Evolutionary conservation across 2,113 vertebrate genomes (phyloP).

Genomic region (Amphiprion ocellaris): DNA sequence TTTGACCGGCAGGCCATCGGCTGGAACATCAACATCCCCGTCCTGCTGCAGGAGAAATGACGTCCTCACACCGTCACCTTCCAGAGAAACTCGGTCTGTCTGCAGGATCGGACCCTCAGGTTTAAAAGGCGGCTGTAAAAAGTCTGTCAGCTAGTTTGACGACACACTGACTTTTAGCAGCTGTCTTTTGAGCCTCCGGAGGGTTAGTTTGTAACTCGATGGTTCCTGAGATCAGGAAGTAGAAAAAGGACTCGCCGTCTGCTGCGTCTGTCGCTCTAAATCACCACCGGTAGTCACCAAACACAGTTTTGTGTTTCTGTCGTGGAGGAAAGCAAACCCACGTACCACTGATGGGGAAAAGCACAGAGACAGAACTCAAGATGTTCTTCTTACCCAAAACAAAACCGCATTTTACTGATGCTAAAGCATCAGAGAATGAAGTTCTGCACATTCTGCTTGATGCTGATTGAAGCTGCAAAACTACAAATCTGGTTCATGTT

Average conservation of each 20-base stretch:
- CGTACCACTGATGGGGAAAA: slow-evolving; percentile 12
- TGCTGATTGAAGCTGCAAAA: slow-evolving; percentile 16
- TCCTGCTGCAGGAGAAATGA: slow-evolving; percentile 96
- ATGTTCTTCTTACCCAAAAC: background rate
- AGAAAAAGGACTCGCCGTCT: background rate
- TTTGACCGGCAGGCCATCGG: slow-evolving; percentile 98
- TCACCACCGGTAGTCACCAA: background rate
- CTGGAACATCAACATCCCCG: slow-evolving; percentile 98
- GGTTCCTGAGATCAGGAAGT: background rate
- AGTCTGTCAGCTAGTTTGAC: no score
- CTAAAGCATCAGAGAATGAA: background rate
- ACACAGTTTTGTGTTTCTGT: background rate
- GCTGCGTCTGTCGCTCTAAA: slow-evolving; percentile 4
- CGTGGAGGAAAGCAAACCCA: background rate
- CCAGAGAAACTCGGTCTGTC: slow-evolving; percentile 5
- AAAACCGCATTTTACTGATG: background rate
- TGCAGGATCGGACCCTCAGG: slow-evolving; percentile 17
- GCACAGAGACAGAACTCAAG: background rate
- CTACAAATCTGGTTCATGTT: no score
- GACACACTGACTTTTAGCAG: background rate
- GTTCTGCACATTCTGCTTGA: slow-evolving; percentile 13
- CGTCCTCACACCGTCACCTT: background rate
- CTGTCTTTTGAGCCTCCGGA: background rate
- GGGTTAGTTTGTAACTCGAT: no score
- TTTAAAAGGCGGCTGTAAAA: slow-evolving; percentile 5